phyloP scores from a whole-genome alignment of 1,140 invertebrate genomes.

The Teleopsis dalmanni region DNA sequence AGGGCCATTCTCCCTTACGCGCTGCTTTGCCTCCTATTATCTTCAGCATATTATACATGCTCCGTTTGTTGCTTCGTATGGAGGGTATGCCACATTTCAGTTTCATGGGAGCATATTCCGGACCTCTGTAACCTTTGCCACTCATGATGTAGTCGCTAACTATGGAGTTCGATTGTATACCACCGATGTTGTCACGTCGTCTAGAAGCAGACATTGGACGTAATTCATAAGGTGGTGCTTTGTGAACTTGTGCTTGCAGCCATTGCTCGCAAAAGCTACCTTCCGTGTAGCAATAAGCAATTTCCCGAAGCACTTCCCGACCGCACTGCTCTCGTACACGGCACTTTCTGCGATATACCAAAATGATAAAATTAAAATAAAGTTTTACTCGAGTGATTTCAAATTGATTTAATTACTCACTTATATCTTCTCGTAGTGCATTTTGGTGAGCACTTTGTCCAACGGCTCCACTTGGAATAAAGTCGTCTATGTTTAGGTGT shows the following conservation, averaged over 20 bases:
- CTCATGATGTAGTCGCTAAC: constrained; percentile 30
- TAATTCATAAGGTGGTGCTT: constrained; percentile 26
- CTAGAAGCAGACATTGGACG: constrained; percentile 20
- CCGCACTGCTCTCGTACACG: constrained; percentile 64
- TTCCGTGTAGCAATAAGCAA: constrained; percentile 76
- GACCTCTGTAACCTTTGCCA: constrained; percentile 33
- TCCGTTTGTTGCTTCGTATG: constrained; percentile 31
- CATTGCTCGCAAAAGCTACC: constrained; percentile 70
- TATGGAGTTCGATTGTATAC: constrained; percentile 22
- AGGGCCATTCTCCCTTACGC: constrained; percentile 76
- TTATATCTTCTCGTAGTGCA: constrained; percentile 45
- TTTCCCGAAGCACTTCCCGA: constrained; percentile 65
- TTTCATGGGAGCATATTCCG: constrained; percentile 34
- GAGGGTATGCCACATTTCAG: constrained; percentile 32
- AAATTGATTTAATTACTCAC: constrained; percentile 17
- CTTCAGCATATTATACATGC: constrained; percentile 53
- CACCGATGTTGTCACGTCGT: constrained; percentile 11
- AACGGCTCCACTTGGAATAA: constrained; percentile 45
- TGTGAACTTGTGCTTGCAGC: constrained; percentile 49
- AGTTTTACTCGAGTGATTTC: too few relatives aligned
- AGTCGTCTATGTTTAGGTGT: constrained; percentile 21
- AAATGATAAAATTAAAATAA: background rate
- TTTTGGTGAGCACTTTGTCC: constrained; percentile 43
- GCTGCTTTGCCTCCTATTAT: constrained; percentile 81
- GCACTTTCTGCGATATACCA: constrained; percentile 55